Evolutionary conservation across 92 coral and sea anemone genomes (phyloP).

Genomic region (Meandrina meandrites): DNA sequence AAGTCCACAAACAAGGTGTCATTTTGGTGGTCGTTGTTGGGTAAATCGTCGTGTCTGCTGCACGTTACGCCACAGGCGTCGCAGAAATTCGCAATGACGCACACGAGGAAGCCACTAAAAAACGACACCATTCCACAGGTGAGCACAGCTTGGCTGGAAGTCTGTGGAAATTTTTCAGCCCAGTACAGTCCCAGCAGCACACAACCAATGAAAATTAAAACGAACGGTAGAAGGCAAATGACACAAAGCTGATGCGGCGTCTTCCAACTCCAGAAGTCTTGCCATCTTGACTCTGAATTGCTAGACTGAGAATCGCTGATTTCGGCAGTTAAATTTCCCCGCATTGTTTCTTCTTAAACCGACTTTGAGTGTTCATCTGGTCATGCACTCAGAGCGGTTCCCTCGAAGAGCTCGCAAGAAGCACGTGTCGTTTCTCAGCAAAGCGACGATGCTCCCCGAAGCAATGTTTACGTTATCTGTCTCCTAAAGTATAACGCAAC

Average conservation of each 20-base stretch:
- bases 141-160: conserved; percentile 19
- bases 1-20: conserved; percentile 35
- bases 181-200: conserved; percentile 34
- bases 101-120: conserved; percentile 40
- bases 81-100: conserved; percentile 46
- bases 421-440: conserved; percentile 20
- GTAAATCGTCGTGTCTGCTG: conserved; percentile 4
- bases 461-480: conserved; percentile 41
- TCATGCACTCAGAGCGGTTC: not conserved
- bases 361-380: not conserved
- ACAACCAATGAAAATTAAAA: conserved; percentile 38
- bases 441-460: conserved; percentile 11
- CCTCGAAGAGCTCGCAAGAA: not conserved
- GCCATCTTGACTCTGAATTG: conserved; percentile 22
- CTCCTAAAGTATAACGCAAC: conserved; percentile 22
- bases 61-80: conserved; percentile 42
- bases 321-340: conserved; percentile 4
- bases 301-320: conserved; percentile 9
- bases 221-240: conserved; percentile 35
- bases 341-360: conserved; percentile 5
- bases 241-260: conserved; percentile 25
- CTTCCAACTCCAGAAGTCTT: conserved; percentile 40
- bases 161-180: conserved; percentile 13
- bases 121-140: conserved; percentile 42
- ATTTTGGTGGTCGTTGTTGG: conserved; percentile 9